Conservation (phyloP, 2,888 invertebrate species). For the Acleris cristana region DNA sequence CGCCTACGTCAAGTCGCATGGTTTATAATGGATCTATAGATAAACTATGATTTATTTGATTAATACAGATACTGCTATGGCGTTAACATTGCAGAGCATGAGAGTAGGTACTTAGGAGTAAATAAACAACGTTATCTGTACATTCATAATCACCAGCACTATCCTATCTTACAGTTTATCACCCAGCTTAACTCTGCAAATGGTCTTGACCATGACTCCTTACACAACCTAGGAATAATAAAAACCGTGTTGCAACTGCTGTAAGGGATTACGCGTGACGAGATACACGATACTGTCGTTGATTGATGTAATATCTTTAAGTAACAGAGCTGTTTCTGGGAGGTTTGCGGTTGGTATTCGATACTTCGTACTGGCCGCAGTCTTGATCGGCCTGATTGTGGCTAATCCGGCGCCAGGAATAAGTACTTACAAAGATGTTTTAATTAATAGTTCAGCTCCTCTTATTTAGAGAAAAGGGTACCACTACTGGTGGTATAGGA, state of each 20-base stretch:
- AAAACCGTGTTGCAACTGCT: too few species aligned
- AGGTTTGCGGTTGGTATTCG: constrained; percentile 55
- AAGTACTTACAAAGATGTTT: constrained; percentile 12
- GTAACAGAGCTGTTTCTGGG: constrained; percentile 42
- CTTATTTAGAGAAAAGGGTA: too few species aligned
- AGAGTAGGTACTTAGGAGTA: constrained; percentile 14
- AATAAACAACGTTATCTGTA: constrained; percentile 36
- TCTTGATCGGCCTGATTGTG: constrained; percentile 66
- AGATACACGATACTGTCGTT: constrained; percentile 40
- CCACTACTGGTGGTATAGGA: too few species aligned
- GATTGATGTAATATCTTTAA: constrained; percentile 36
- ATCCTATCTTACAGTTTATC: constrained; percentile 19
- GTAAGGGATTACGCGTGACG: too few species aligned
- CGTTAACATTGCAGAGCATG: background rate
- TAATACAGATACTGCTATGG: constrained; percentile 2
- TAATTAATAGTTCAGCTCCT: too few species aligned
- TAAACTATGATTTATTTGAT: constrained; percentile 17
- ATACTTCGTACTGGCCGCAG: constrained; percentile 65
- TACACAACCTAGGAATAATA: background rate
- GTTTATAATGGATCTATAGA: constrained; percentile 6
- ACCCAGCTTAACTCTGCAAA: constrained; percentile 13
- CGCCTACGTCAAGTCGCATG: background rate
- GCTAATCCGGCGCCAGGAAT: constrained; percentile 53
- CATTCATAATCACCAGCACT: constrained; percentile 31
- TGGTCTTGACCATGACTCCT: constrained; percentile 50